A percentile compares a stretch with the other conserved stretches of the same genome.
These are phyloP conservation scores for Chaetophractus vellerosus DNA, from an alignment of 2,797 vertebrate species.

Conservation along the genomic window DNA sequence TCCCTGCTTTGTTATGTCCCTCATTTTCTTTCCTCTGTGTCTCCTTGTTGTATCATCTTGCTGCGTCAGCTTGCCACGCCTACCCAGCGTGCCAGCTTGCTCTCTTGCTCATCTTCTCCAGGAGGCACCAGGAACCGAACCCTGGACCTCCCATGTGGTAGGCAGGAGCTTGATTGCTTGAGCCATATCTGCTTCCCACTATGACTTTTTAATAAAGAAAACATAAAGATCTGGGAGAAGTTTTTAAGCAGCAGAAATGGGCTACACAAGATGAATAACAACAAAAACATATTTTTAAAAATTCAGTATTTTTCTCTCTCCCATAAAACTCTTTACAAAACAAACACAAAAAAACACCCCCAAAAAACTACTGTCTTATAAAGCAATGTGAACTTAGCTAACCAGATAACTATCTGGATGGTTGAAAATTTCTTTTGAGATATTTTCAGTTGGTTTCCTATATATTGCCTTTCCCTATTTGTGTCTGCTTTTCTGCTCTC, in stretches of 20 bases:
- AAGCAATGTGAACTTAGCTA: neutral
- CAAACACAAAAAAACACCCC: neutral
- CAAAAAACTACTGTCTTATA: neutral
- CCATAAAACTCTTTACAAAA: neutral
- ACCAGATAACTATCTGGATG: rapidly evolving
- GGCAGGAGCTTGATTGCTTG: no score
- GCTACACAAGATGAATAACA: neutral
- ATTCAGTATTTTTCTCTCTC: neutral
- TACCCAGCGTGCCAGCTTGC: no score
- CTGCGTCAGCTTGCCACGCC: no score
- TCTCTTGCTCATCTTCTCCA: no score
- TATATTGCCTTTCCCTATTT: neutral
- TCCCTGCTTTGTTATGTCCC: no score
- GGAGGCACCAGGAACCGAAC: no score
- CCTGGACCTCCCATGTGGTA: no score
- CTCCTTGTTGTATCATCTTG: no score
- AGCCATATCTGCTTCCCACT: neutral
- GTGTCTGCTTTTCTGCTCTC: neutral
- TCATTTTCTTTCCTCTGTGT: no score
- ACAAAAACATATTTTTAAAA: neutral
- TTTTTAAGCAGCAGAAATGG: neutral
- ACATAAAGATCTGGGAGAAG: neutral
- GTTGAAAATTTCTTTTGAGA: neutral
- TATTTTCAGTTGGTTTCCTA: neutral
- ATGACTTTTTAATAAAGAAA: conserved; percentile 29